Percentiles rank a stretch among this genome's conserved stretches.
phyloP scores from a whole-genome alignment of 2,888 invertebrate species.

The Gerris lacustris region DNA sequence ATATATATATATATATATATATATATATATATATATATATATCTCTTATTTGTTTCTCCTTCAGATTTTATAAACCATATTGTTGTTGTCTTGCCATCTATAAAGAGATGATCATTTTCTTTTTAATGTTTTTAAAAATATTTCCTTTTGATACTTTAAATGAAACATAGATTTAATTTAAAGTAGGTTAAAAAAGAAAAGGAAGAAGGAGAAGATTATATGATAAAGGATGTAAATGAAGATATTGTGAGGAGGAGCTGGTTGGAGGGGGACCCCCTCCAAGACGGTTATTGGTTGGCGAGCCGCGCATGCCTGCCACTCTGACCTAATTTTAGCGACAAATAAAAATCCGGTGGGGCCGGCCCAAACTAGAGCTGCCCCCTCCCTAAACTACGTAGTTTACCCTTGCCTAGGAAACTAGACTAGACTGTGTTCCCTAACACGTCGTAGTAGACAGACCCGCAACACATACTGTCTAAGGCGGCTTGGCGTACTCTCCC shows the following conservation, averaged over 20 bases:
- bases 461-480: neutral
- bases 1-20: too few relatives aligned
- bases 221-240: constrained; percentile 2
- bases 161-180: too few relatives aligned
- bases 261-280: neutral
- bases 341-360: constrained; percentile 1
- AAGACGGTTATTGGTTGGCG: neutral
- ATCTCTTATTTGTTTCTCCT: too few relatives aligned
- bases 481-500: too few relatives aligned
- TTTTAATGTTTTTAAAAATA: too few relatives aligned
- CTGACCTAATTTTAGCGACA: constrained; percentile 5
- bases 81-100: too few relatives aligned
- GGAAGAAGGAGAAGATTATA: neutral
- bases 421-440: neutral
- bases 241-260: neutral
- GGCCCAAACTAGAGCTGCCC: neutral
- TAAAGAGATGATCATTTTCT: too few relatives aligned
- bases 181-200: neutral
- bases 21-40: too few relatives aligned
- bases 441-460: neutral
- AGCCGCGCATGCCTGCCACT: neutral
- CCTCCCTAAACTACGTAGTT: too few relatives aligned
- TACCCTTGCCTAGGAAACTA: too few relatives aligned
- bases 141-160: too few relatives aligned
- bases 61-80: too few relatives aligned